phyloP scores from a whole-genome alignment of 2,888 invertebrate species.

The Mesodorylaimus sp. region DNA sequence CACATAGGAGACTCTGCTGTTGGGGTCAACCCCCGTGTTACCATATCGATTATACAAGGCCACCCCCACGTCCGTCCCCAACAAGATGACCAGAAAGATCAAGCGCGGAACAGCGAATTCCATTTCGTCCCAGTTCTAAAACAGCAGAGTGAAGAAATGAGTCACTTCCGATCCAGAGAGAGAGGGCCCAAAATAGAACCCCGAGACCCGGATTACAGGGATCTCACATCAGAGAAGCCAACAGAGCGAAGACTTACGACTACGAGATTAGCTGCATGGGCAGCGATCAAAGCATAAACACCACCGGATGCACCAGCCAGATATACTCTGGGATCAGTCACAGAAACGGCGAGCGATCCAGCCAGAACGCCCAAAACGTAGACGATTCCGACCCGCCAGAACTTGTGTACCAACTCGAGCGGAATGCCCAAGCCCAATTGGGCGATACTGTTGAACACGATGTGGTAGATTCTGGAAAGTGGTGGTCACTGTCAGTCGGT shows the following conservation, averaged over 20 bases:
- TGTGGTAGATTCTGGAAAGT: conserved; percentile 52
- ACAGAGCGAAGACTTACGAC: conserved; percentile 20
- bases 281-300: conserved; percentile 66
- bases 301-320: conserved; percentile 76
- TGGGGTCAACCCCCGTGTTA: background rate
- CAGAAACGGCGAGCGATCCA: conserved; percentile 37
- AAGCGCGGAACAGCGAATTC: conserved; percentile 70
- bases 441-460: conserved; percentile 70
- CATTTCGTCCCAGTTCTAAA: conserved; percentile 89
- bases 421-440: conserved; percentile 82
- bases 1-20: conserved; percentile 66
- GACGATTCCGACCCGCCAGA: conserved; percentile 60
- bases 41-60: conserved; percentile 69
- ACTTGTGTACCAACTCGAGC: conserved; percentile 82
- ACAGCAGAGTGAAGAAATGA: background rate
- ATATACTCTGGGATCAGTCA: conserved; percentile 41
- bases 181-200: no score
- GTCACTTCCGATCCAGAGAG: no score
- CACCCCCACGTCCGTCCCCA: conserved; percentile 63
- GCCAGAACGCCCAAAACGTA: conserved; percentile 34
- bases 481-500: background rate
- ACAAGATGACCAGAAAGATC: conserved; percentile 57
- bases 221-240: conserved; percentile 28
- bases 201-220: no score
- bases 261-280: conserved; percentile 59